Base-by-base conservation (phyloP, 2,113 vertebrate species). In the Ciconia stormi region DNA sequence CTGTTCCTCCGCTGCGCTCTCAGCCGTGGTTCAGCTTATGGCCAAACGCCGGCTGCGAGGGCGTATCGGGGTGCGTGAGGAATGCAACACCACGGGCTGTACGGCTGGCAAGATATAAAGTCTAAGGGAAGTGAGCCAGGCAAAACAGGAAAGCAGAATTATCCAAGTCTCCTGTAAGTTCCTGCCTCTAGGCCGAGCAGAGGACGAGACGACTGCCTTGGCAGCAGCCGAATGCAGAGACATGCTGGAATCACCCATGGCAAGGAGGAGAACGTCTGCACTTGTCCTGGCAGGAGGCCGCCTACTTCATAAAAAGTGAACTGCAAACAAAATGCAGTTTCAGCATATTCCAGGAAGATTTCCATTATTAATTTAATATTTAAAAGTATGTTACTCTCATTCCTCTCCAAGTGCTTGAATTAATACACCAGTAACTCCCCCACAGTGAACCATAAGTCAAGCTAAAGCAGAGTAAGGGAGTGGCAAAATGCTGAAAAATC, bases 141-240 rank as follows among this genome's bases (percentile, higher is more conserved):
- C 80, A 58, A 93, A 89, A 80, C 90, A 94, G 96, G 94, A 96
- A 91, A 83, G 82, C 47, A 9, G 58, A 67, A 5, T 81, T 90
- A 80, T 50, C 71, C 14, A 26, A 26, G 71, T 13, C 87, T 76
- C 62, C 92, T 30, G 6, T 0, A 22, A 72, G 83, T 42, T 93
- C 84, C 96, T 95, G 84, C 52, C 71, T 44, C 82, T 1, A 38
- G 32, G 42, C 38, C 4, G 4, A 52, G 85, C 11, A 0, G 42
- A 58, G 80, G 38, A 71, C 17, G 13, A 30, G 40, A 17, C 25
- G 4, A 44, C n/a, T 9, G 44, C 47, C 18, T 16, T 16, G 3
- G 6, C n/a, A 53, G 49, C 5, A 2, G 67, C 59, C 4, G 16
- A 46, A 23, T 2, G 6, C 52, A 32, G 59, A 72, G 74, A 21